Percentiles rank a stretch among this genome's conserved stretches.
phyloP scores from a whole-genome alignment of 2,888 invertebrate genomes.

The Nomada fucata region DNA sequence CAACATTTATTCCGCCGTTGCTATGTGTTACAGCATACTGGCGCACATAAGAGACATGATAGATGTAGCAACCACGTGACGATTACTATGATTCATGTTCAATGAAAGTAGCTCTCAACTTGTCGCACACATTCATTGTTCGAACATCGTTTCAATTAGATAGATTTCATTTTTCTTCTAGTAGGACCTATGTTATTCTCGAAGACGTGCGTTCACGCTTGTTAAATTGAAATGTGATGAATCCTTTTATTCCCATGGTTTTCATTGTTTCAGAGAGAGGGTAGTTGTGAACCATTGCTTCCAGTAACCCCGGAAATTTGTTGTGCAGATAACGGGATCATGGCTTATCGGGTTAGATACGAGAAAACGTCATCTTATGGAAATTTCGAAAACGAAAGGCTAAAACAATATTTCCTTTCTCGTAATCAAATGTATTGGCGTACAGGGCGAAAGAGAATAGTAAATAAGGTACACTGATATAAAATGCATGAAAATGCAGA shows the following conservation, averaged over 20 bases:
- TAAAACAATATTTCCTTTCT: not conserved
- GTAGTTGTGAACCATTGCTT: too few species aligned
- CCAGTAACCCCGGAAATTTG: too few species aligned
- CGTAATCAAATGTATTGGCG: not conserved
- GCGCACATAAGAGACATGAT: not conserved
- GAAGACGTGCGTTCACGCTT: not conserved
- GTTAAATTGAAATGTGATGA: not conserved
- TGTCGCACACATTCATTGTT: not conserved
- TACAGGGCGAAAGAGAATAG: not conserved
- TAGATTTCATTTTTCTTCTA: not conserved
- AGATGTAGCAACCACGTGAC: slow-evolving; percentile 46
- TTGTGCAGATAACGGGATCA: too few species aligned
- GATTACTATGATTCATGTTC: slow-evolving; percentile 48
- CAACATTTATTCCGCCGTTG: not conserved
- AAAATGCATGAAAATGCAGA: not conserved
- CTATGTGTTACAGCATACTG: slow-evolving; percentile 3
- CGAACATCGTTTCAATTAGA: not conserved
- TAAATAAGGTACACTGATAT: not conserved
- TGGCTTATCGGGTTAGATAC: too few species aligned
- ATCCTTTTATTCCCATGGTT: not conserved
- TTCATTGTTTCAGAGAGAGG: not conserved
- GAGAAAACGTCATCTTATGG: too few species aligned
- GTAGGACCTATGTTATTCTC: not conserved
- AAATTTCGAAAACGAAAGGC: not conserved
- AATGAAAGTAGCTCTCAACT: slow-evolving; percentile 17